Conservation (phyloP, 2,888 invertebrate species). For the Lochmaea capreae region DNA sequence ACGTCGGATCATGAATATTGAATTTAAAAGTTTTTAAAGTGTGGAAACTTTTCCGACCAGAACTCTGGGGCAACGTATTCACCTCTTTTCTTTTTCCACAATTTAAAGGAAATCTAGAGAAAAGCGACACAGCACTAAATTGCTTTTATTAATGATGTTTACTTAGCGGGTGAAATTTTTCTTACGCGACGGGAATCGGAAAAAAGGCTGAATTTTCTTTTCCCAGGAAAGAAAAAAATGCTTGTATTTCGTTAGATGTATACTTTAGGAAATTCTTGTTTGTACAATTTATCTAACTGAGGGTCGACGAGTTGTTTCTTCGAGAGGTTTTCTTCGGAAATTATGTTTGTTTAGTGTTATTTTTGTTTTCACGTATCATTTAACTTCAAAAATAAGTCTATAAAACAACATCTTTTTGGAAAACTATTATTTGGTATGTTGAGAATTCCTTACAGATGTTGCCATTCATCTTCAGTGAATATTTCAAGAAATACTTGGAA, state of each 20-base stretch:
- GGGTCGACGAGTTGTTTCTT: conserved; percentile 24
- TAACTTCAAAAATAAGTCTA: conserved; percentile 19
- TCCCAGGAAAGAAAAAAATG: conserved; percentile 17
- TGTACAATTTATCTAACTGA: conserved; percentile 34
- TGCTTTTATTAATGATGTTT: conserved; percentile 66
- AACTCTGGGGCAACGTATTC: conserved; percentile 32
- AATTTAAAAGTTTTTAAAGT: conserved; percentile 58
- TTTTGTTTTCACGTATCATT: conserved; percentile 31
- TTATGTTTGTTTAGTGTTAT: conserved; percentile 36
- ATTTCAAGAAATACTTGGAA: no score
- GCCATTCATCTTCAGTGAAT: no score
- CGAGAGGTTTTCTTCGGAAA: conserved; percentile 26
- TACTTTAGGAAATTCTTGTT: conserved; percentile 39
- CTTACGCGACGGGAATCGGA: conserved; percentile 42
- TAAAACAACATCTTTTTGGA: neutral
- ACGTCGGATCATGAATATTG: conserved; percentile 60
- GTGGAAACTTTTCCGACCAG: conserved; percentile 51
- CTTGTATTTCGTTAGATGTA: conserved; percentile 29
- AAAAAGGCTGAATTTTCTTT: conserved; percentile 36
- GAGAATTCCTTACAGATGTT: no score
- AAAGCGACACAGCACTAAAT: conserved; percentile 60
- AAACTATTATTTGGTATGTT: neutral
- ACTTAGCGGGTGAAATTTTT: conserved; percentile 51
- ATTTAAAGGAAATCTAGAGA: conserved; percentile 60
- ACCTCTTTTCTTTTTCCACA: conserved; percentile 50